Evolutionary conservation across 2,888 invertebrate genomes (phyloP).

Genomic region (Parnassius smintheus): DNA sequence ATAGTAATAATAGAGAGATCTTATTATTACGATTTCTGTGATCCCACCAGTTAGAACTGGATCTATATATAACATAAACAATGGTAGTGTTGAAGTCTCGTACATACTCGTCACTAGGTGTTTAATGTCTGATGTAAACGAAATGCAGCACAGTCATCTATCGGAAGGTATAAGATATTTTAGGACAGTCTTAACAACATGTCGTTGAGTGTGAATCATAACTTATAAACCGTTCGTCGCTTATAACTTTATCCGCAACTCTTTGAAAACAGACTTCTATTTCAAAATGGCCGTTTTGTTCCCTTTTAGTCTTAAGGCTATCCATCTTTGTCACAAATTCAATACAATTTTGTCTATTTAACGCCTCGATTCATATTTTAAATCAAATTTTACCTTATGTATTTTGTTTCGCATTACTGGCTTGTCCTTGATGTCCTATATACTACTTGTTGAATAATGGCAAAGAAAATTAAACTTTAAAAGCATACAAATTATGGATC

Average conservation of each 20-base stretch:
- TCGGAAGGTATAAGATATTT: too few relatives aligned
- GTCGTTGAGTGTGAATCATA: slow-evolving; percentile 2
- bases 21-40: too few relatives aligned
- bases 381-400: slow-evolving; percentile 11
- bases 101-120: too few relatives aligned
- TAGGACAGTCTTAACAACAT: not conserved
- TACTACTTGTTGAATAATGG: too few relatives aligned
- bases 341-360: slow-evolving; percentile 40
- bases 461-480: slow-evolving; percentile 18
- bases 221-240: slow-evolving; percentile 14
- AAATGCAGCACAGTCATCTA: too few relatives aligned
- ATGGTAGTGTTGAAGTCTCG: too few relatives aligned
- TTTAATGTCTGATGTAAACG: too few relatives aligned
- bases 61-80: too few relatives aligned
- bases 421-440: not conserved
- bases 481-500: not conserved
- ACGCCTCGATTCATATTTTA: slow-evolving; percentile 39
- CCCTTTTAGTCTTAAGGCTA: slow-evolving; percentile 38
- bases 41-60: too few relatives aligned
- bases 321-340: slow-evolving; percentile 42
- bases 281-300: slow-evolving; percentile 40
- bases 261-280: not conserved
- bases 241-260: slow-evolving; percentile 27
- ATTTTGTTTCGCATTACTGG: slow-evolving; percentile 24
- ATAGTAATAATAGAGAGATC: too few relatives aligned